Evolutionary conservation across 2,113 vertebrate genomes (phyloP).

Genomic region (Benitochromis conjunctus): DNA sequence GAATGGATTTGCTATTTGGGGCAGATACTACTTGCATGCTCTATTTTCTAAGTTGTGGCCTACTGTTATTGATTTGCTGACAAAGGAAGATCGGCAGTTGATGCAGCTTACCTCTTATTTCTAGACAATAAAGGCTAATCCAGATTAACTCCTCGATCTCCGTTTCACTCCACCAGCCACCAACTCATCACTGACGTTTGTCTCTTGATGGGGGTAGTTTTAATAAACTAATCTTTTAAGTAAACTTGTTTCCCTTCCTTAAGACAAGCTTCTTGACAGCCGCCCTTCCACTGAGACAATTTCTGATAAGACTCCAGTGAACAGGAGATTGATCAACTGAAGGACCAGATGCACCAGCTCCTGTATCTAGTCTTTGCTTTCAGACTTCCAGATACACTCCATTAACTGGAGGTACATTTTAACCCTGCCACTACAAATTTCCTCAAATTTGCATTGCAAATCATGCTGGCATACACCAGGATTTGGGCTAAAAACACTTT

Average conservation of each 20-base stretch:
- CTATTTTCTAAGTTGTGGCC: not conserved
- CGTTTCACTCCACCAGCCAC: not conserved
- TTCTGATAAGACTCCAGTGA: not conserved
- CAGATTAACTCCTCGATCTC: not conserved
- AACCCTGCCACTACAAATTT: not conserved
- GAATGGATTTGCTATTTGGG: not conserved
- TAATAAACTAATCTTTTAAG: not conserved
- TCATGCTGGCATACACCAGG: not conserved
- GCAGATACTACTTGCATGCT: not conserved
- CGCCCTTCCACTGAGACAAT: rapidly evolving
- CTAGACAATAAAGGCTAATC: not conserved
- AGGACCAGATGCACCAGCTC: not conserved
- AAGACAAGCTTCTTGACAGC: not conserved
- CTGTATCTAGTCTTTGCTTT: not conserved
- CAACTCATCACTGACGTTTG: not conserved
- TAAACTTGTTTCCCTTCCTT: not conserved
- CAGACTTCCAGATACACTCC: not conserved
- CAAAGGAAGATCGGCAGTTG: not conserved
- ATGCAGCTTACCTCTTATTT: not conserved
- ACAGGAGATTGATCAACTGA: not conserved
- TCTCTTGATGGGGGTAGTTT: rapidly evolving
- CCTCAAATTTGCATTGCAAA: not conserved
- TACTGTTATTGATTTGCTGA: not conserved
- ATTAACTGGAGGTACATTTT: not conserved
- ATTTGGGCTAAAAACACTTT: not conserved